Evolutionary conservation across 2,113 vertebrate genomes (phyloP).

Genomic region (Nestor notabilis): DNA sequence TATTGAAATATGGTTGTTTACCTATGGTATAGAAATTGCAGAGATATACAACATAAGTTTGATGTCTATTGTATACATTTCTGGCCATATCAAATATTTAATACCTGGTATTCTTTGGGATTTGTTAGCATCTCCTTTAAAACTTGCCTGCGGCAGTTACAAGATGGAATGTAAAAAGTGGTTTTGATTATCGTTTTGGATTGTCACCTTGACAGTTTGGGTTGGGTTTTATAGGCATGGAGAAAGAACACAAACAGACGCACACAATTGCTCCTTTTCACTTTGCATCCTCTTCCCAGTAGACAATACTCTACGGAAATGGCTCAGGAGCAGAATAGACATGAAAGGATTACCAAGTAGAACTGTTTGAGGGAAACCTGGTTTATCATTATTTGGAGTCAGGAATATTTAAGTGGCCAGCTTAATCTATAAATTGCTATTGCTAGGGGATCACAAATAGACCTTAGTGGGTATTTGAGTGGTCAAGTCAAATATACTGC

Average conservation of each 20-base stretch:
- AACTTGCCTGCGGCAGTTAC: conserved; percentile 82
- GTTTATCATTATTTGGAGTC: conserved; percentile 29
- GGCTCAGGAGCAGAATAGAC: conserved; percentile 70
- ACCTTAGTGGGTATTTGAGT: not conserved
- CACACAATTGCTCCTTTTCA: conserved; percentile 58
- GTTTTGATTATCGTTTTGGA: conserved; percentile 87
- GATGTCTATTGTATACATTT: conserved; percentile 74
- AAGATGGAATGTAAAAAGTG: conserved; percentile 80
- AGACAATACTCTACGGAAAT: conserved; percentile 69
- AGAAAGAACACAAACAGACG: conserved; percentile 69
- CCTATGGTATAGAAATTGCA: conserved; percentile 65
- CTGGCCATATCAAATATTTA: conserved; percentile 82
- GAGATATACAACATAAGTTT: conserved; percentile 61
- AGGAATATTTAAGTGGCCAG: conserved; percentile 15
- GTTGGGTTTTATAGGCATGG: conserved; percentile 72
- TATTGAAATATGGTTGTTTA: conserved; percentile 55
- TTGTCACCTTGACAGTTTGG: conserved; percentile 85
- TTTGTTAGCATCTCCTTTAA: conserved; percentile 85
- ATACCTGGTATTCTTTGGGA: conserved; percentile 80
- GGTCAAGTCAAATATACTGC: not conserved
- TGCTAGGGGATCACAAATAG: not conserved
- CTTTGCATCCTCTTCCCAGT: conserved; percentile 64
- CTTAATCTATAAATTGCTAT: conserved; percentile 23
- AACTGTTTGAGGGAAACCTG: conserved; percentile 43
- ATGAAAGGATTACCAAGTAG: conserved; percentile 72